Conservation (phyloP, 2,797 vertebrate genomes). For the Melanotaenia nigrans region DNA sequence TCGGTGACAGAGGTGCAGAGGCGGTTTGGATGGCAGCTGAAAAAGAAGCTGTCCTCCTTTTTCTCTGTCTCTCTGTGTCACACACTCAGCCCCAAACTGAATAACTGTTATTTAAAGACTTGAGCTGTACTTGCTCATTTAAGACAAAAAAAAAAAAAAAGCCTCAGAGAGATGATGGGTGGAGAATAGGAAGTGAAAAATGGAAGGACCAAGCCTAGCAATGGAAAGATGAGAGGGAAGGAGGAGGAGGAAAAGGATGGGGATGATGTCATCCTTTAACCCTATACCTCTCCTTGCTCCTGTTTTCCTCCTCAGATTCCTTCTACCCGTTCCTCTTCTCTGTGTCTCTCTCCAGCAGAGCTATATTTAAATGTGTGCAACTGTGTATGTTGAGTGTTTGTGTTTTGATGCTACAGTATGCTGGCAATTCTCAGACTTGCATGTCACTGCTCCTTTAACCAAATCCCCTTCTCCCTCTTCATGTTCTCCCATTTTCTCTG, state of each 20-base stretch:
- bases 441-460: conserved; percentile 46
- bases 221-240: conserved; percentile 29
- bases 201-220: conserved; percentile 21
- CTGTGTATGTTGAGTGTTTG: conserved; percentile 46
- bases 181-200: conserved; percentile 47
- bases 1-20: conserved; percentile 73
- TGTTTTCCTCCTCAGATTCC: conserved; percentile 56
- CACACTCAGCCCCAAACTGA: conserved; percentile 61
- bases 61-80: conserved; percentile 39
- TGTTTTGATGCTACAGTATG: conserved; percentile 51
- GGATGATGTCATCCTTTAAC: conserved; percentile 82
- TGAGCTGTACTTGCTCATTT: conserved; percentile 83
- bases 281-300: conserved; percentile 52
- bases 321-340: conserved; percentile 28
- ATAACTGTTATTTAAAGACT: conserved; percentile 86
- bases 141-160: conserved; percentile 15
- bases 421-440: conserved; percentile 43
- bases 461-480: conserved; percentile 11
- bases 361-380: conserved; percentile 75
- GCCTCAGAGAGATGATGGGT: conserved; percentile 55
- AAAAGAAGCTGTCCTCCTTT: conserved; percentile 68
- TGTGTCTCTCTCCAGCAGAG: conserved; percentile 47
- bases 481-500: conserved; percentile 26
- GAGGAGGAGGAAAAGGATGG: conserved; percentile 51
- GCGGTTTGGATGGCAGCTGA: conserved; percentile 64